These are phyloP conservation scores for Acanthurus leucopareius DNA, from an alignment of 2,797 vertebrate species.

Conservation along the genomic window DNA sequence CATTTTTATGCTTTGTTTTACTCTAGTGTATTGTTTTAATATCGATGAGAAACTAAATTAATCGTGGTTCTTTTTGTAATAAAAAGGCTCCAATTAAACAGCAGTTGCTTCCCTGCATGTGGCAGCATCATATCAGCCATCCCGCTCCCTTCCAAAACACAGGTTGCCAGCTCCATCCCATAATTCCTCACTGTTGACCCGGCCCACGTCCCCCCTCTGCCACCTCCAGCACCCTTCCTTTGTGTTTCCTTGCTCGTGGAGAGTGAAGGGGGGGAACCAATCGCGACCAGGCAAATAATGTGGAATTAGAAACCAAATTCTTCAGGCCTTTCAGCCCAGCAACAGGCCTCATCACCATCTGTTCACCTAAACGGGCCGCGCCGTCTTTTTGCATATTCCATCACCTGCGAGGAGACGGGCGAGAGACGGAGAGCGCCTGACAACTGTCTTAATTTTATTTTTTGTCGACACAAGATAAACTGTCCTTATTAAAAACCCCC, in stretches of 20 bases:
- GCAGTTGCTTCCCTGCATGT: slow-evolving; percentile 81
- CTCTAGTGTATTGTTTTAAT: background rate
- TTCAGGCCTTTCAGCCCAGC: slow-evolving; percentile 89
- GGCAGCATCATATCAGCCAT: too few relatives aligned
- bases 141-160: slow-evolving; percentile 66
- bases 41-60: background rate
- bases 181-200: slow-evolving; percentile 85
- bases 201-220: slow-evolving; percentile 67
- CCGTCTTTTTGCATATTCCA: slow-evolving; percentile 83
- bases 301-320: slow-evolving; percentile 93
- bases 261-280: slow-evolving; percentile 82
- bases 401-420: slow-evolving; percentile 71
- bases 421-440: slow-evolving; percentile 75
- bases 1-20: background rate
- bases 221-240: slow-evolving; percentile 37
- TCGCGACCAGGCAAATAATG: slow-evolving; percentile 92
- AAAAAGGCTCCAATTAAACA: background rate
- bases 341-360: slow-evolving; percentile 93
- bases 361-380: slow-evolving; percentile 87
- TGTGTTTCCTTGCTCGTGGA: slow-evolving; percentile 82
- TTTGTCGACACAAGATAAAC: slow-evolving; percentile 71
- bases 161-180: slow-evolving; percentile 79
- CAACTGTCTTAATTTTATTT: slow-evolving; percentile 75
- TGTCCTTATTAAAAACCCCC: slow-evolving; percentile 76
- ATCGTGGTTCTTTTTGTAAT: background rate